Evolutionary conservation across 1,140 invertebrate genomes (phyloP), one percentile per base, ranked within the genome.

Genomic region (Eumaeus atala): DNA sequence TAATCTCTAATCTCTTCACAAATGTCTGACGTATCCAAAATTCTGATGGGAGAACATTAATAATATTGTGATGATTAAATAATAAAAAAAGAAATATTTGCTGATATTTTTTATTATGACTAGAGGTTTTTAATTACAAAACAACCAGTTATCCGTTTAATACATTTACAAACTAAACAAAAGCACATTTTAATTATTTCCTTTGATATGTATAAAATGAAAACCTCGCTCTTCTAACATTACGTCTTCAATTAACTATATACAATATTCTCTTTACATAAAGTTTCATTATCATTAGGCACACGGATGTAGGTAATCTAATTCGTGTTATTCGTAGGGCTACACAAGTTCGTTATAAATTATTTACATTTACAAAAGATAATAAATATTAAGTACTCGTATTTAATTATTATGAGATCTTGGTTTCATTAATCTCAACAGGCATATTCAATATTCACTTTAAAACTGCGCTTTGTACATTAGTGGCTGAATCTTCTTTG

Each of bases 61-160:
- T 28, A 28, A 3, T 28, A 28, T 28, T 28, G 21, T 28, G 21
- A 38, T 2, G 5, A 17, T 0, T n/a, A 62, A 62, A 70, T 65
- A 44, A 64, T 14, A 52, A 40, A 40, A 52, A 21, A 53, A 53
- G 42, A 38, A 52, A 62, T 71, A 59, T 58, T 86, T 70, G 55
- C 65, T 82, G 77, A 84, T 75, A 78, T 78, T 73, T 81, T 62
- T 85, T 86, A 86, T 86, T 86, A 83, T 86, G 83, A 86, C 83
- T 86, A 86, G 83, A 86, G 76, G 83, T 86, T 81, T 81, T 80
- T 77, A 78, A 64, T 84, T 86, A 84, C 73, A 86, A 83, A 86
- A 84, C 74, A 81, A 84, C 74, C 67, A 62, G 67, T 78, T 72
- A 74, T 68, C 59, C 66, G 63, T 74, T 78, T 65, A 69, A 64